Evolutionary conservation across 2,888 invertebrate species (phyloP), one percentile per base, ranked within the genome.

Genomic region (Dinocampus coccinellae): DNA sequence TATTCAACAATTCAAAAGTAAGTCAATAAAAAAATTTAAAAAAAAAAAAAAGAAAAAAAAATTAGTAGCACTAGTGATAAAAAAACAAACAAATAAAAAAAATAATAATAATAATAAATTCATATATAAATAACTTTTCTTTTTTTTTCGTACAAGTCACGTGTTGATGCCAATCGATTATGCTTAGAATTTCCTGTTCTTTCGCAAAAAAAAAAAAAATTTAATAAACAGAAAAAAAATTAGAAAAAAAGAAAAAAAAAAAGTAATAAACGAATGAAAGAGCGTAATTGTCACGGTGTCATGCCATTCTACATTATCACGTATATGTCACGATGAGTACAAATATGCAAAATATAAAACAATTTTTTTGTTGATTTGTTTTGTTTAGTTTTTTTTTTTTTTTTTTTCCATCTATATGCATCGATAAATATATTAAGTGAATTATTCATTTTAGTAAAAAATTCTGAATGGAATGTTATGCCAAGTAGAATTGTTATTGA

Each of bases 1-100:
- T 65, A 72, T 86, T 34, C 85, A 84, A 68, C 84, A 83, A 52
- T 86, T 84, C 74, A 84, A 81, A 80, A 86, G 87, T 87, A 70
- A 84, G 86, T 85, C 78, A 55, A 71, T 58, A 16, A 34, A 13
- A 29, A 39, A 33, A 13, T 11, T 20, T 24, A n/a, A 42, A 47
- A 47, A 29, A 66, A 58, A 22, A 0, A 36, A 61, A 20, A 13
- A 13, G 13, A 33, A 24, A 9, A 34, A 36, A 7, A 61, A 61
- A 34, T 10, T 20, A 9, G 7, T 16, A 29, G 11, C 22, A 16
- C 36, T 10, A 61, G 7, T 22, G 16, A 61, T 22, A 24, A 61
- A 61, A 39, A 39, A 39, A 33, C 3, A 33, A 33, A 33, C 7
- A 4, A 33, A 33, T 33, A 33, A n/a, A n/a, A n/a, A n/a, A n/a